Conservation (phyloP, 2,888 invertebrate genomes). For the Asteroscopus sphinx region DNA sequence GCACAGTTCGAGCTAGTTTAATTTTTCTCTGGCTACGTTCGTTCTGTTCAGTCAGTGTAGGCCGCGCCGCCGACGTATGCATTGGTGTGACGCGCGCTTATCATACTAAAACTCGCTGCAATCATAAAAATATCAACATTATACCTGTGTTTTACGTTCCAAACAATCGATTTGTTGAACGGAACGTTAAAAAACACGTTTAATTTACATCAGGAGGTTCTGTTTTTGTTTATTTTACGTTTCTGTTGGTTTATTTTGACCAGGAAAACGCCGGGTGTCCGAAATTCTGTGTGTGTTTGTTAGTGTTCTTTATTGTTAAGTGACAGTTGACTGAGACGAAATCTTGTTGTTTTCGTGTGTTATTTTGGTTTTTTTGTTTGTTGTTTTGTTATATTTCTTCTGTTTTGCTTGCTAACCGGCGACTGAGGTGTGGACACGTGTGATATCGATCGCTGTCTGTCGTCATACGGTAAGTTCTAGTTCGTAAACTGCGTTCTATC, state of each 20-base stretch:
- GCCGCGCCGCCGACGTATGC: conserved; percentile 76
- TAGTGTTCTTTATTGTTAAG: conserved; percentile 70
- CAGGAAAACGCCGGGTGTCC: conserved; percentile 82
- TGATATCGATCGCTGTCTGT: conserved; percentile 73
- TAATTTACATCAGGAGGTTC: conserved; percentile 55
- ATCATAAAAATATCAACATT: conserved; percentile 61
- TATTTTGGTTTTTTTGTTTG: conserved; percentile 65
- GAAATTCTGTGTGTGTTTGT: conserved; percentile 68
- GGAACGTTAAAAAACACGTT: conserved; percentile 51
- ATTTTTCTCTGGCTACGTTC: conserved; percentile 69
- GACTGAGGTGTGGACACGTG: conserved; percentile 74
- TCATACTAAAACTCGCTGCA: conserved; percentile 63
- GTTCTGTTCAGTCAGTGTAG: conserved; percentile 71
- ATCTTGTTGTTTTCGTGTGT: conserved; percentile 59
- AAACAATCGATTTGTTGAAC: conserved; percentile 39
- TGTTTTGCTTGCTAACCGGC: conserved; percentile 64
- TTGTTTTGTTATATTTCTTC: conserved; percentile 60
- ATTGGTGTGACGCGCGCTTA: conserved; percentile 65
- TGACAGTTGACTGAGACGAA: conserved; percentile 67
- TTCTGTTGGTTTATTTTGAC: conserved; percentile 72
- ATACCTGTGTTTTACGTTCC: conserved; percentile 61
- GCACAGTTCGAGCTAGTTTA: conserved; percentile 67
- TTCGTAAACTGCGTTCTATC: conserved; percentile 31
- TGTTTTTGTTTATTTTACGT: conserved; percentile 66
- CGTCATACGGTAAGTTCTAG: conserved; percentile 68